These are phyloP conservation scores for Microtus montanus DNA, from an alignment of 2,113 vertebrate genomes.

Conservation along the genomic window DNA sequence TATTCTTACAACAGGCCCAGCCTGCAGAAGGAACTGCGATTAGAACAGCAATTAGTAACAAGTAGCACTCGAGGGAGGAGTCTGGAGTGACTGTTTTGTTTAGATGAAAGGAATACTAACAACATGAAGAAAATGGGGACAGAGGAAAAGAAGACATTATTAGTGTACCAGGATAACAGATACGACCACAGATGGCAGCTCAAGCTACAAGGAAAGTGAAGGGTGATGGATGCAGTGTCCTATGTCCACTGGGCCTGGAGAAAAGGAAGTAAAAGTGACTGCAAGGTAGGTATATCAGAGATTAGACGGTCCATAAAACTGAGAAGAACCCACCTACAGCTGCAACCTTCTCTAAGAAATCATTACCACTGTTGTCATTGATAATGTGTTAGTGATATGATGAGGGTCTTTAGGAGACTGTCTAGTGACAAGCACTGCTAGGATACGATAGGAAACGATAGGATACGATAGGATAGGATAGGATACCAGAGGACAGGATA, in stretches of 20 bases:
- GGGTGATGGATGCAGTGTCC: not conserved
- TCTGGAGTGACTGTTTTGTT: not conserved
- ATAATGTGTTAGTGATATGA: not conserved
- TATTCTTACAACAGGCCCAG: not conserved
- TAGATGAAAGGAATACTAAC: not conserved
- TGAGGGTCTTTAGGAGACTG: not conserved
- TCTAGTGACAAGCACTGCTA: not conserved
- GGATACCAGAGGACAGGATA: not conserved
- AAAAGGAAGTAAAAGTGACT: not conserved
- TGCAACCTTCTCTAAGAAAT: not conserved
- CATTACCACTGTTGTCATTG: too few species aligned
- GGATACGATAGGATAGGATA: too few species aligned
- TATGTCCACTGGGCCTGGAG: not conserved
- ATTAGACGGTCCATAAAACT: not conserved
- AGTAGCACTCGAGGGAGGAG: not conserved
- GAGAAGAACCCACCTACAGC: fast-evolving
- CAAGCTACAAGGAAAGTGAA: not conserved
- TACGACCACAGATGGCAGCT: not conserved
- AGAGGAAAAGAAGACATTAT: not conserved
- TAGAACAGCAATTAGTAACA: not conserved
- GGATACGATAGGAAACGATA: not conserved
- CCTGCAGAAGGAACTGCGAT: not conserved
- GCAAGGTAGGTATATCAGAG: not conserved
- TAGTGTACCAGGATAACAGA: not conserved
- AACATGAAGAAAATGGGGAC: not conserved